These are phyloP conservation scores for Cheilosia impressa DNA, from an alignment of 2,888 invertebrate genomes.

Conservation along the genomic window DNA sequence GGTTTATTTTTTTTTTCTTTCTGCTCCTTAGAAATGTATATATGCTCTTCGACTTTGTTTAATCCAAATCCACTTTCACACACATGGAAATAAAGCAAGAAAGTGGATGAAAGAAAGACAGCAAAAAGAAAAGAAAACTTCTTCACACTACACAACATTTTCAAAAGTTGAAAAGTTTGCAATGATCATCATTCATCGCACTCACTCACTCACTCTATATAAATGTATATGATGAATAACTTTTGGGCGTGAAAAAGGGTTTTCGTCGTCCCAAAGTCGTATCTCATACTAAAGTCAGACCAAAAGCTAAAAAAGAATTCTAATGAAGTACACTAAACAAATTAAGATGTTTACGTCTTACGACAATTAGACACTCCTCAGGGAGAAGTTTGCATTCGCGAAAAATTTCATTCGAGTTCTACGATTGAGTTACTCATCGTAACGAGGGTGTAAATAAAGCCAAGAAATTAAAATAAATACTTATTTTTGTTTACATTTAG, in stretches of 20 bases:
- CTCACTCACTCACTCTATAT: conserved; percentile 12
- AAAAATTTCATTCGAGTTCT: conserved; percentile 32
- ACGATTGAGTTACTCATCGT: conserved; percentile 36
- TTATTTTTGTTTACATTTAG: conserved; percentile 3
- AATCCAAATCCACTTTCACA: conserved; percentile 22
- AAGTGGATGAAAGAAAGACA: neutral
- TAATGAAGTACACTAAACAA: conserved; percentile 57
- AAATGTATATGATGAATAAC: neutral
- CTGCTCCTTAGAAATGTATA: neutral
- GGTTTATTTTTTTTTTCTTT: neutral
- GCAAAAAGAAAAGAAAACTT: conserved; percentile 27
- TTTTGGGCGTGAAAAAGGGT: conserved; percentile 28
- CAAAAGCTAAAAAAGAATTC: conserved; percentile 30
- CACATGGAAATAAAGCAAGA: conserved; percentile 22
- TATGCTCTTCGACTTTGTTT: conserved; percentile 6
- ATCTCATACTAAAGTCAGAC: conserved; percentile 20
- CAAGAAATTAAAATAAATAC: neutral
- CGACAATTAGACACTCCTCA: conserved; percentile 54
- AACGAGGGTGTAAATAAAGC: conserved; percentile 41
- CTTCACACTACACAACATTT: conserved; percentile 42
- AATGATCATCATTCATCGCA: conserved; percentile 44
- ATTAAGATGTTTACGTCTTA: conserved; percentile 68
- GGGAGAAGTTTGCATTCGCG: conserved; percentile 24
- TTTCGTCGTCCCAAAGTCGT: conserved; percentile 6
- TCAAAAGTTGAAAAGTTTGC: conserved; percentile 50